These are phyloP conservation scores for Actinostola sp. DNA, from an alignment of 92 coral and sea anemone genomes.

Conservation along the genomic window DNA sequence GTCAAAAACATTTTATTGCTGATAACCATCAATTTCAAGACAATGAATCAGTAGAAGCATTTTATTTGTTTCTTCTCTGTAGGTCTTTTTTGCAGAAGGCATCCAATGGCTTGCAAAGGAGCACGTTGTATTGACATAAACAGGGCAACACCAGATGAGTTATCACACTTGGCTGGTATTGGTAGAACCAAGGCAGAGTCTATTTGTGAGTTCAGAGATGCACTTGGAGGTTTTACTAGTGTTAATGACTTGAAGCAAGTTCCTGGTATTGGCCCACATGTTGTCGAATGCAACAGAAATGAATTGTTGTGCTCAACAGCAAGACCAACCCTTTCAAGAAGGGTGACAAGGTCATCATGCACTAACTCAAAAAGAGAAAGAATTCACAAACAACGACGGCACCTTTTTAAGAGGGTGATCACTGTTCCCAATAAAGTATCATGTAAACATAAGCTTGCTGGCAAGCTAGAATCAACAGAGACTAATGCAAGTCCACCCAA, in stretches of 20 bases:
- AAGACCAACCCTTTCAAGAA: constrained; percentile 39
- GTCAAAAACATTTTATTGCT: neutral
- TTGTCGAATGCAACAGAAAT: constrained; percentile 77
- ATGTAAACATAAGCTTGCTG: constrained; percentile 61
- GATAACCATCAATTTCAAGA: neutral
- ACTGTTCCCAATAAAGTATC: constrained; percentile 11
- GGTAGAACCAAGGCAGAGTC: constrained; percentile 89
- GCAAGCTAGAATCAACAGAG: constrained; percentile 53
- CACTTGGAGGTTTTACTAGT: constrained; percentile 86
- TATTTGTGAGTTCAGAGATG: constrained; percentile 84
- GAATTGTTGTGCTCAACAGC: constrained; percentile 75
- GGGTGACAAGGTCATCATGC: constrained; percentile 77
- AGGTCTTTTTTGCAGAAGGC: neutral
- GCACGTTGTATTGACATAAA: constrained; percentile 81
- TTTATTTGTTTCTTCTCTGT: neutral
- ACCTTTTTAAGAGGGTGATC: constrained; percentile 23
- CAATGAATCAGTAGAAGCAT: neutral
- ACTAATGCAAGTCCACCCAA: constrained; percentile 70
- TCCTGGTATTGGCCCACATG: constrained; percentile 83
- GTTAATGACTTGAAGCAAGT: constrained; percentile 79
- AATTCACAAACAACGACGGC: constrained; percentile 21
- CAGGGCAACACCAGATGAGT: constrained; percentile 84
- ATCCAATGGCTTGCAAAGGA: constrained; percentile 74
- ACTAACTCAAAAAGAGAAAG: constrained; percentile 51
- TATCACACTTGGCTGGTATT: constrained; percentile 81